These are phyloP conservation scores for Acrossocheilus wenchowensis DNA, from an alignment of 2,797 vertebrate species.

Conservation along the genomic window DNA sequence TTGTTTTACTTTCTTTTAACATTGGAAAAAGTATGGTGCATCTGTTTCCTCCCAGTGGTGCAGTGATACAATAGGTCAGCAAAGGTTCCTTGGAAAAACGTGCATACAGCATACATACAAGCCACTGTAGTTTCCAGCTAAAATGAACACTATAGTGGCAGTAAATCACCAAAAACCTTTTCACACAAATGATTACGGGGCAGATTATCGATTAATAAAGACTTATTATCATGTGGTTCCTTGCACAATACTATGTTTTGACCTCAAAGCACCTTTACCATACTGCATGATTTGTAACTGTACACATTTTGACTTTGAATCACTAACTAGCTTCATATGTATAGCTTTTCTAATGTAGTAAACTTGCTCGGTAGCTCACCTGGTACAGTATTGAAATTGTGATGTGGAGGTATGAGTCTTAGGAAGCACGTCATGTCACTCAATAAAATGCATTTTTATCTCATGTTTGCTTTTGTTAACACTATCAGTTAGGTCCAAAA, in stretches of 20 bases:
- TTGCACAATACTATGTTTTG: neutral
- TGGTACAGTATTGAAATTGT: neutral
- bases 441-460: constrained; percentile 3
- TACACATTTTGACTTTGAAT: neutral
- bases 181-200: neutral
- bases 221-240: neutral
- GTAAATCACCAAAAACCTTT: neutral
- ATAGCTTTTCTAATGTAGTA: neutral
- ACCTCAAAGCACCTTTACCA: neutral
- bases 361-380: neutral
- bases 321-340: neutral
- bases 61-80: neutral
- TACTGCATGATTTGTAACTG: neutral
- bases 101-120: neutral
- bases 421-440: neutral
- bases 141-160: neutral
- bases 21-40: no score
- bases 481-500: neutral
- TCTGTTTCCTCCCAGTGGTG: neutral
- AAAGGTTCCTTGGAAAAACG: neutral
- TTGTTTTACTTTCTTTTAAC: neutral
- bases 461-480: neutral
- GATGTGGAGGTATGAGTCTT: neutral
- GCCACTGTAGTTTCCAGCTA: neutral
- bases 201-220: neutral